phyloP scores from a whole-genome alignment of 1,140 invertebrate species.

The Cherax destructor region DNA sequence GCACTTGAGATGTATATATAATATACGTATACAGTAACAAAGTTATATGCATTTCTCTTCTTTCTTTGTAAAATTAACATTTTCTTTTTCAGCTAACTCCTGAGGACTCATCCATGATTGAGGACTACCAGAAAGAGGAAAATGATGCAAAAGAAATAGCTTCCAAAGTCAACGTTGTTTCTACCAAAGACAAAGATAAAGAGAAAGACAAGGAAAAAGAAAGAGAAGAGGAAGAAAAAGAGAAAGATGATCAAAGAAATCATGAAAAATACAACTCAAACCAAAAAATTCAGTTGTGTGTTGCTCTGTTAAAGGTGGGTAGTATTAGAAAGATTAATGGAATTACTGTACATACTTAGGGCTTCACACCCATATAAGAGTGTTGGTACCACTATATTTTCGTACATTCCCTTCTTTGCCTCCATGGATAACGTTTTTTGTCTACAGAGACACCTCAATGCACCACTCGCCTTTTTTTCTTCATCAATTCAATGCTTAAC shows the following conservation, averaged over 20 bases:
- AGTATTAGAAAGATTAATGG: not conserved
- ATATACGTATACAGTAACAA: not conserved
- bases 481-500: too few species aligned
- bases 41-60: not conserved
- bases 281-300: slow-evolving; percentile 95
- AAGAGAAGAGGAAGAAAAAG: slow-evolving; percentile 81
- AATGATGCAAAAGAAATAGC: slow-evolving; percentile 87
- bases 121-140: slow-evolving; percentile 86
- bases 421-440: too few species aligned
- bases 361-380: too few species aligned
- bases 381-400: too few species aligned
- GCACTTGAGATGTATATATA: not conserved
- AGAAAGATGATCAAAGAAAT: slow-evolving; percentile 74
- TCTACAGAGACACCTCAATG: too few species aligned
- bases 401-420: too few species aligned
- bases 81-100: slow-evolving; percentile 83
- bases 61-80: not conserved
- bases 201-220: slow-evolving; percentile 82
- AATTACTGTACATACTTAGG: too few species aligned
- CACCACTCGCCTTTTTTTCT: too few species aligned
- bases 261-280: slow-evolving; percentile 78
- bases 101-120: slow-evolving; percentile 87
- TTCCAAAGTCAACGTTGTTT: slow-evolving; percentile 89
- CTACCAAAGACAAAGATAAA: slow-evolving; percentile 87
- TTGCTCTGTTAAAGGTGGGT: slow-evolving; percentile 81